phyloP scores from a whole-genome alignment of 2,888 invertebrate species.

The Hermaeophaga mercurialis region DNA sequence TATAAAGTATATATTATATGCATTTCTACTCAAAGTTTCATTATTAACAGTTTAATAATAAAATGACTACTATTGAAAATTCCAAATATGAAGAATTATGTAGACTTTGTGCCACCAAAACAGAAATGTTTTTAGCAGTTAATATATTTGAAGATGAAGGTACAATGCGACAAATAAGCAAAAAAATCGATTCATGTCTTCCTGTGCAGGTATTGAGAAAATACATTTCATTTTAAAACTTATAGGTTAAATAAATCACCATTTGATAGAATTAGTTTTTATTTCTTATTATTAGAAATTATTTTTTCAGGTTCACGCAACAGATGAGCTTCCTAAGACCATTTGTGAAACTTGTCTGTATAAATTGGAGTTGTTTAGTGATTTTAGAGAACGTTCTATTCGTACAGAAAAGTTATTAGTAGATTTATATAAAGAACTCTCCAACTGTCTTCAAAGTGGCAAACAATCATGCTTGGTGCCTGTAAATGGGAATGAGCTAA shows the following conservation, averaged over 20 bases:
- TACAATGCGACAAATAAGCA: conserved; percentile 60
- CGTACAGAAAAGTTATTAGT: conserved; percentile 62
- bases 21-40: no score
- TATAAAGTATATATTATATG: no score
- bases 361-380: conserved; percentile 63
- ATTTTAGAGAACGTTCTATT: conserved; percentile 63
- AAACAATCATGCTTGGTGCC: conserved; percentile 36
- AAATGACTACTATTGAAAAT: conserved; percentile 32
- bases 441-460: conserved; percentile 25
- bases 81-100: conserved; percentile 53
- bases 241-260: no score
- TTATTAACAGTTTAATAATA: no score
- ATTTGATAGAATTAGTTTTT: no score
- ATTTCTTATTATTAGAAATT: no score
- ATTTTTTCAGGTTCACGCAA: conserved; percentile 58
- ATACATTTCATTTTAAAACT: no score
- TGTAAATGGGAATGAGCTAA: conserved; percentile 43
- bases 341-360: conserved; percentile 64
- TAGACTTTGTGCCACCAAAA: conserved; percentile 56
- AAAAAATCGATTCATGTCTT: conserved; percentile 64
- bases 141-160: conserved; percentile 58
- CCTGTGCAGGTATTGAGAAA: conserved; percentile 62
- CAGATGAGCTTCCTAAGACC: conserved; percentile 64
- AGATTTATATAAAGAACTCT: conserved; percentile 52
- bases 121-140: conserved; percentile 50